Percentiles rank a stretch among this genome's conserved stretches.
phyloP scores from a whole-genome alignment of 2,888 invertebrate genomes.

The Spisula solida region DNA sequence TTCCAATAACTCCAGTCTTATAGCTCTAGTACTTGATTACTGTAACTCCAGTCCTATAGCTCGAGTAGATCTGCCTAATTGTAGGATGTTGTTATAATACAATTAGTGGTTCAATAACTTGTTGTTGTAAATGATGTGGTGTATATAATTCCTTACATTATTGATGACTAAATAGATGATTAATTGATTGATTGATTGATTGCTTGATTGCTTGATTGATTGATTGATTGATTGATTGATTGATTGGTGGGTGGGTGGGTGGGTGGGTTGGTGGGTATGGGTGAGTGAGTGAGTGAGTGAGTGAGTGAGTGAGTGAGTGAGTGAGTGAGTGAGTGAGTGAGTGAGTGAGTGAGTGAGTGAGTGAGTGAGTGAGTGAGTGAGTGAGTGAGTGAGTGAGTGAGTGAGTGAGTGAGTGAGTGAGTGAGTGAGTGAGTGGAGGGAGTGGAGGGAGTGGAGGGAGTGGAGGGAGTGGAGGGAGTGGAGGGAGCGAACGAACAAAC shows the following conservation, averaged over 20 bases:
- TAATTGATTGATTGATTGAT: neutral
- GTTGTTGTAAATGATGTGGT: neutral
- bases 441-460: too few species aligned
- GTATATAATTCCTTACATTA: neutral
- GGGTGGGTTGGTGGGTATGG: neutral
- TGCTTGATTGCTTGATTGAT: neutral
- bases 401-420: neutral
- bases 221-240: conserved; percentile 10
- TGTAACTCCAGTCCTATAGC: too few species aligned
- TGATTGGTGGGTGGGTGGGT: too few species aligned
- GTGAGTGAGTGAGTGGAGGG: neutral
- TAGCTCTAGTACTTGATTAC: too few species aligned
- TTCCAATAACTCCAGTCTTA: too few species aligned
- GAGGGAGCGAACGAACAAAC: too few species aligned
- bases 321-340: neutral
- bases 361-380: neutral
- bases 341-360: neutral
- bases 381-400: neutral
- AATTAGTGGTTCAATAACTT: too few species aligned
- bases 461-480: too few species aligned
- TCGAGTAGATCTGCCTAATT: too few species aligned
- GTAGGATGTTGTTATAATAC: too few species aligned
- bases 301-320: too few species aligned
- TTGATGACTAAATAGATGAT: too few species aligned
- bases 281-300: neutral